A percentile compares a stretch with the other conserved stretches of the same genome.
Conservation (phyloP, 2,113 vertebrate genomes). For the Brevimyrus niger region DNA sequence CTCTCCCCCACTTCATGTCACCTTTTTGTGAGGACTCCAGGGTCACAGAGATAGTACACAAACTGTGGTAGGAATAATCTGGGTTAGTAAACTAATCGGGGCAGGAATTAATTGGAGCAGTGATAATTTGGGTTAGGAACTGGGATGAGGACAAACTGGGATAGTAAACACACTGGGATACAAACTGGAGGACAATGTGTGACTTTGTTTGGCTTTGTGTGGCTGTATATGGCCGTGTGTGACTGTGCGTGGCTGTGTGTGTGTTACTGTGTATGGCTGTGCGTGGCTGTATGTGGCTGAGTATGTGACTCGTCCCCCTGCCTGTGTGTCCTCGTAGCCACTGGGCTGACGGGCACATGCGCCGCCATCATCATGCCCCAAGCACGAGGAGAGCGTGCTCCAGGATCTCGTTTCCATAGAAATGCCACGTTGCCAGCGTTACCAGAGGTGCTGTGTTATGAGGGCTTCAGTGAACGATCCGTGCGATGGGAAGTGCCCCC, state of each 20-base stretch:
- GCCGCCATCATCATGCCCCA: neutral
- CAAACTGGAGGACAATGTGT: neutral
- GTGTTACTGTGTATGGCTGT: too few species aligned
- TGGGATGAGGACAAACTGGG: neutral
- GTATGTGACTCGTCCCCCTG: neutral
- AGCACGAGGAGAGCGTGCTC: neutral
- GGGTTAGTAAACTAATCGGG: neutral
- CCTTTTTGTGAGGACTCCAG: neutral
- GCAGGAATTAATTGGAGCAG: neutral
- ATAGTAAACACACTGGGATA: neutral
- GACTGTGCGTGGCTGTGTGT: neutral
- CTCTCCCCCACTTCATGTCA: neutral
- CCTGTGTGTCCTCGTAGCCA: neutral
- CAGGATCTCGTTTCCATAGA: constrained; percentile 12
- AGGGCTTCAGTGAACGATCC: constrained; percentile 19
- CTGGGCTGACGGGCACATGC: neutral
- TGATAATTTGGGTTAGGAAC: neutral
- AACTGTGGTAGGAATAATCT: neutral
- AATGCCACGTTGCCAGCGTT: constrained; percentile 1
- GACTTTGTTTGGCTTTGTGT: neutral
- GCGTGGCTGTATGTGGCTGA: too few species aligned
- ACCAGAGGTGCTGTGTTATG: neutral
- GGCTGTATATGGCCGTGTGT: neutral
- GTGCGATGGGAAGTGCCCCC: neutral
- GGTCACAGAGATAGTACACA: neutral